Conservation (phyloP, 2,888 invertebrate genomes). For the Hypercompe scribonia region DNA sequence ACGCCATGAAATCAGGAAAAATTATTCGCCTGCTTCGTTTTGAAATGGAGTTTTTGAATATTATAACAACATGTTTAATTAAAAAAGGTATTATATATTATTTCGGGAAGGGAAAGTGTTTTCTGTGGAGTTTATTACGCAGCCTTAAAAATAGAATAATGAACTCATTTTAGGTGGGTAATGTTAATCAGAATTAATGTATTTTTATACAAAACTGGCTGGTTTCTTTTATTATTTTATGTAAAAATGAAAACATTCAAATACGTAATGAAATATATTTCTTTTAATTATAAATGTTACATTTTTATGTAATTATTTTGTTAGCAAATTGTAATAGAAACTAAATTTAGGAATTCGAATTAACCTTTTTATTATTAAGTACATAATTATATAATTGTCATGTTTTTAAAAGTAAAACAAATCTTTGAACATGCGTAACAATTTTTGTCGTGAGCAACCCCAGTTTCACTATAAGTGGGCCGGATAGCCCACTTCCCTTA, state of each 20-base stretch:
- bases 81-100: constrained; percentile 1
- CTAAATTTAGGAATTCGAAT: too few species aligned
- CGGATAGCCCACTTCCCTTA: too few species aligned
- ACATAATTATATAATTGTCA: too few species aligned
- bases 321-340: not conserved
- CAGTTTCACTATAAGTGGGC: too few species aligned
- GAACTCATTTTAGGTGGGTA: constrained; percentile 3
- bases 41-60: not conserved
- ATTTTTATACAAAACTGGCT: not conserved
- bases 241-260: not conserved
- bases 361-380: too few species aligned
- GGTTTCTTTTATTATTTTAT: not conserved
- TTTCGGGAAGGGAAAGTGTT: not conserved
- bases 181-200: not conserved
- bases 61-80: not conserved
- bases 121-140: constrained; percentile 3
- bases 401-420: too few species aligned
- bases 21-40: not conserved
- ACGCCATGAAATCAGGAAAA: not conserved
- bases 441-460: too few species aligned
- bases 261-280: not conserved
- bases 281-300: not conserved
- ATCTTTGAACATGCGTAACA: too few species aligned
- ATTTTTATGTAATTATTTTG: not conserved
- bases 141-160: constrained; percentile 1